phyloP scores from a whole-genome alignment of 2,888 invertebrate genomes.

The Physocephala rufipes region DNA sequence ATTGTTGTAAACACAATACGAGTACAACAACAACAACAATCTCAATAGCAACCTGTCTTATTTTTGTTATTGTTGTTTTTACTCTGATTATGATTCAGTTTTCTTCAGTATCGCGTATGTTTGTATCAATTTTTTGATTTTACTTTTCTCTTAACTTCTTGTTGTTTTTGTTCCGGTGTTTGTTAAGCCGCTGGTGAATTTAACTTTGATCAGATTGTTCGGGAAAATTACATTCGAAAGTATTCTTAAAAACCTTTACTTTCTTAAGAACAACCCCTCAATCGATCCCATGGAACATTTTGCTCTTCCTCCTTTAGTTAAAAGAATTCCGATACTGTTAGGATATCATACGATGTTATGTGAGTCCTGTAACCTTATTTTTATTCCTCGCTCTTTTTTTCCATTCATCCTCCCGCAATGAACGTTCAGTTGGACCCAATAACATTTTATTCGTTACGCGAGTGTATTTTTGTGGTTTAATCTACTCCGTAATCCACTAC shows the following conservation, averaged over 20 bases:
- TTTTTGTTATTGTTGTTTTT: conserved; percentile 6
- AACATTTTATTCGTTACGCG: neutral
- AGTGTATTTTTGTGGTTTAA: conserved; percentile 33
- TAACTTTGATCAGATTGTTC: conserved; percentile 47
- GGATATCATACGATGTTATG: neutral
- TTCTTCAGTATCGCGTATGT: too few relatives aligned
- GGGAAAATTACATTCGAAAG: conserved; percentile 39
- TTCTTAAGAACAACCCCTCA: conserved; percentile 19
- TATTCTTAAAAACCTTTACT: neutral
- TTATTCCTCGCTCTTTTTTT: neutral
- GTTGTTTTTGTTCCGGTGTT: conserved; percentile 37
- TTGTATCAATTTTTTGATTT: neutral
- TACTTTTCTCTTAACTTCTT: conserved; percentile 4
- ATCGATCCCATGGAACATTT: neutral
- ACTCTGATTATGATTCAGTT: neutral
- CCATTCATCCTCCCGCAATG: neutral
- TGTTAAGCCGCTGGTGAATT: conserved; percentile 55
- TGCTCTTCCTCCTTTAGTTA: neutral
- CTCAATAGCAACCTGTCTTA: neutral
- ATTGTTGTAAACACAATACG: neutral
- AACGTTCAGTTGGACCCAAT: neutral
- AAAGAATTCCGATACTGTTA: too few relatives aligned
- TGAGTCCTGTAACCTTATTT: neutral
- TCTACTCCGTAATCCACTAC: conserved; percentile 38
- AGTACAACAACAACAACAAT: neutral